phyloP scores from a whole-genome alignment of 2,797 vertebrate genomes.

The Syncerus caffer region DNA sequence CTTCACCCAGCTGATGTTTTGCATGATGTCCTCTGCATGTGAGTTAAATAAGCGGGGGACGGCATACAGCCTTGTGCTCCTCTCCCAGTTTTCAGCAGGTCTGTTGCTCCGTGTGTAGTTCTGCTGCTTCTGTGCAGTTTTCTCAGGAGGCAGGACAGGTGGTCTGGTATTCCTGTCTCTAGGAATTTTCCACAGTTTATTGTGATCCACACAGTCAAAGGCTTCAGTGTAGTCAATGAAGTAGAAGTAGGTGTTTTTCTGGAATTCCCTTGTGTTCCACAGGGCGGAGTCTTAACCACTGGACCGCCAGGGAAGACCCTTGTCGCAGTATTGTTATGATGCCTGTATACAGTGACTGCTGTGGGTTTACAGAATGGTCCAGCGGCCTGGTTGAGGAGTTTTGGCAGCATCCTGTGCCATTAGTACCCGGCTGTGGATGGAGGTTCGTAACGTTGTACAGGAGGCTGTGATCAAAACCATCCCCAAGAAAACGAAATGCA shows the following conservation, averaged over 20 bases:
- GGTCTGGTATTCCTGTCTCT: background rate
- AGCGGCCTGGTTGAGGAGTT: background rate
- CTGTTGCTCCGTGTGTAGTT: background rate
- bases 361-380: background rate
- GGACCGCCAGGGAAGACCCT: too few relatives aligned
- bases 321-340: background rate
- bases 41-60: background rate
- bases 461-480: background rate
- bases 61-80: background rate
- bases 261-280: too few relatives aligned
- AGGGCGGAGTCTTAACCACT: too few relatives aligned
- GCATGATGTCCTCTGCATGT: background rate
- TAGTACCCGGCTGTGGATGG: background rate
- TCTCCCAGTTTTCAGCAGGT: background rate
- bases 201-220: background rate
- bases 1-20: background rate
- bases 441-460: background rate
- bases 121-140: background rate
- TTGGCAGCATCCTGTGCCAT: background rate
- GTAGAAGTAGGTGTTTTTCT: too few relatives aligned
- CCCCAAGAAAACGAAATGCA: background rate
- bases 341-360: background rate
- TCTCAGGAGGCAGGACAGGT: background rate
- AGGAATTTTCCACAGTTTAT: background rate
- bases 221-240: too few relatives aligned